Percentiles rank a stretch among this genome's conserved stretches.
These are phyloP conservation scores for Reinhardtius hippoglossoides DNA, from an alignment of 2,113 vertebrate species.

Conservation along the genomic window DNA sequence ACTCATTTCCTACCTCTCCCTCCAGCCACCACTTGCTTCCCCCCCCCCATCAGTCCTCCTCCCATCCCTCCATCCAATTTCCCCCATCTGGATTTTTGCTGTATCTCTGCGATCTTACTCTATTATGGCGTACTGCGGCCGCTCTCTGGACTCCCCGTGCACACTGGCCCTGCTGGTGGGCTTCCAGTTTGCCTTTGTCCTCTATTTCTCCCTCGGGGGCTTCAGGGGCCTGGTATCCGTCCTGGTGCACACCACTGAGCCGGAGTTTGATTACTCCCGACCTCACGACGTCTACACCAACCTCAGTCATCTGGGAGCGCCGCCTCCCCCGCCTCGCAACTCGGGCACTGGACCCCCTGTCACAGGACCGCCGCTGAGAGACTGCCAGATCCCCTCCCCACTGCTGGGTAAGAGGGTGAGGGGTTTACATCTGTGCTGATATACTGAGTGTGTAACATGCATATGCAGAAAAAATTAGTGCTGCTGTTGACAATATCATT, in stretches of 20 bases:
- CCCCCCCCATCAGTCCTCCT: neutral
- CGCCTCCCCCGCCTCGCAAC: constrained; percentile 73
- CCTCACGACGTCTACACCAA: constrained; percentile 94
- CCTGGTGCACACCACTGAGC: constrained; percentile 86
- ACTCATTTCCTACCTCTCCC: constrained; percentile 24
- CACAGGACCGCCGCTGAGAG: constrained; percentile 74
- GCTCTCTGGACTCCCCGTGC: constrained; percentile 87
- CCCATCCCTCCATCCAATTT: constrained; percentile 9
- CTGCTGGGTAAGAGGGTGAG: constrained; percentile 86
- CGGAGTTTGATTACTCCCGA: constrained; percentile 90
- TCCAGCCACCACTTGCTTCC: neutral
- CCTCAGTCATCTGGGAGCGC: constrained; percentile 85
- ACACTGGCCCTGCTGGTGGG: constrained; percentile 91
- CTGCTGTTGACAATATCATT: neutral
- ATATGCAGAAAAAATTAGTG: too few relatives aligned
- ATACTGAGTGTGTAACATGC: neutral
- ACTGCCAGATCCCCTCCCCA: constrained; percentile 89
- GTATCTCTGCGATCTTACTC: constrained; percentile 4
- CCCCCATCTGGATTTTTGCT: neutral
- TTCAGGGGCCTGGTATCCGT: constrained; percentile 91
- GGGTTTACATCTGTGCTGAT: neutral
- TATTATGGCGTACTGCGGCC: constrained; percentile 80
- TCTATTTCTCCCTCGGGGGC: constrained; percentile 93
- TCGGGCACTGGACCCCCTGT: constrained; percentile 72
- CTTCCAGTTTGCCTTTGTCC: constrained; percentile 95